Evolutionary conservation across 2,797 vertebrate species (phyloP).

Genomic region (Periophthalmus magnuspinnatus): DNA sequence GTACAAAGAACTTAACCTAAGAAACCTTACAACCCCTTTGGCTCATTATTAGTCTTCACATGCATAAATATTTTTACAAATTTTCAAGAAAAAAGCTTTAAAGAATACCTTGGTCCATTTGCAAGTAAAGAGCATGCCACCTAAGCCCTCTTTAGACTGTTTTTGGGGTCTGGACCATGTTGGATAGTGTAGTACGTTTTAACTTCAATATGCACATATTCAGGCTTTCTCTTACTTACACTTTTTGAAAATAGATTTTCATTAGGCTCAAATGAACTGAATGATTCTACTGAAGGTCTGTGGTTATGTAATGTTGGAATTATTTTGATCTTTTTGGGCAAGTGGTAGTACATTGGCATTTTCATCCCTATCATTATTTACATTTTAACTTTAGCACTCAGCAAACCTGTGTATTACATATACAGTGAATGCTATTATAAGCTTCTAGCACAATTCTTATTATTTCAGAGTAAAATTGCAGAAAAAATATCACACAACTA

Average conservation of each 20-base stretch:
- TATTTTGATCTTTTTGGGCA: conserved; percentile 66
- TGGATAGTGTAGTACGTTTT: no score
- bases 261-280: not conserved
- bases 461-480: not conserved
- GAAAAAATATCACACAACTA: not conserved
- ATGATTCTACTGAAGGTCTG: conserved; percentile 25
- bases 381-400: not conserved
- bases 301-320: conserved; percentile 66
- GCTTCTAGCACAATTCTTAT: no score
- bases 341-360: conserved; percentile 46
- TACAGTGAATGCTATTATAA: no score
- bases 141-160: no score
- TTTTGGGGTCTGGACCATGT: no score
- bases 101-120: no score
- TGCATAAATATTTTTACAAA: no score
- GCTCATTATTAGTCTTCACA: no score
- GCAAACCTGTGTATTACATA: not conserved
- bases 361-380: conserved; percentile 3
- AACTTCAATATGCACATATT: no score
- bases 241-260: not conserved
- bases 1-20: not conserved
- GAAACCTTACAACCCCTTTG: not conserved
- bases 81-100: no score
- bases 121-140: no score
- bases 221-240: not conserved